Evolutionary conservation across 2,113 vertebrate species (phyloP).

Genomic region (Gorilla gorilla): DNA sequence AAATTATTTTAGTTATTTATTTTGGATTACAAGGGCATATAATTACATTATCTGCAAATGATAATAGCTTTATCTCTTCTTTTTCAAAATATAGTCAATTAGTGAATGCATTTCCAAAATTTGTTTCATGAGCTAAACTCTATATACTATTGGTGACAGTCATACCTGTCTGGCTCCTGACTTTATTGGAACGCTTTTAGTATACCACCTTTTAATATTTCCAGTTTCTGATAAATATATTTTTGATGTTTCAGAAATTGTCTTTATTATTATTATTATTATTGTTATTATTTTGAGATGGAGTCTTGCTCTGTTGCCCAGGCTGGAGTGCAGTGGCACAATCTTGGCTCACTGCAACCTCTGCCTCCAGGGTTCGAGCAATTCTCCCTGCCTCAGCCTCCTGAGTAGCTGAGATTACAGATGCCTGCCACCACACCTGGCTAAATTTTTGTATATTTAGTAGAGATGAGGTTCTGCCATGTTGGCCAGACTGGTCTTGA

Average conservation of each 20-base stretch:
- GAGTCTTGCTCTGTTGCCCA: too few species aligned
- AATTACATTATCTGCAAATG: background rate
- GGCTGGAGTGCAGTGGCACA: too few species aligned
- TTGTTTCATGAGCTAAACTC: background rate
- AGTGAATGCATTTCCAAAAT: background rate
- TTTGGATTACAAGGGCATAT: background rate
- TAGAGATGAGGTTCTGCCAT: too few species aligned
- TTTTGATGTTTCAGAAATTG: background rate
- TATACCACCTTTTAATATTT: background rate
- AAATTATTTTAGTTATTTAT: constrained; percentile 18
- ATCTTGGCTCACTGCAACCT: too few species aligned
- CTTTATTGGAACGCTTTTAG: background rate
- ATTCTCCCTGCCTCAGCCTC: too few species aligned
- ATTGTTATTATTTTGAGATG: too few species aligned
- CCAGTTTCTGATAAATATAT: background rate
- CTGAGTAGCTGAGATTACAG: too few species aligned
- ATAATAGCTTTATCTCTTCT: background rate
- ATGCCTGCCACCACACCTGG: too few species aligned
- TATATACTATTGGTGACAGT: background rate
- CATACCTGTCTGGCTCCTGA: background rate
- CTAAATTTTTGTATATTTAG: too few species aligned
- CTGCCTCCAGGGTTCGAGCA: too few species aligned
- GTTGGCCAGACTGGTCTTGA: too few species aligned
- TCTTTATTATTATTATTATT: background rate
- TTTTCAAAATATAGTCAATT: constrained; percentile 3